A percentile compares a stretch with the other conserved stretches of the same genome.
Evolutionary conservation across 1,140 invertebrate species (phyloP).

Genomic region (Camponotus floridanus): DNA sequence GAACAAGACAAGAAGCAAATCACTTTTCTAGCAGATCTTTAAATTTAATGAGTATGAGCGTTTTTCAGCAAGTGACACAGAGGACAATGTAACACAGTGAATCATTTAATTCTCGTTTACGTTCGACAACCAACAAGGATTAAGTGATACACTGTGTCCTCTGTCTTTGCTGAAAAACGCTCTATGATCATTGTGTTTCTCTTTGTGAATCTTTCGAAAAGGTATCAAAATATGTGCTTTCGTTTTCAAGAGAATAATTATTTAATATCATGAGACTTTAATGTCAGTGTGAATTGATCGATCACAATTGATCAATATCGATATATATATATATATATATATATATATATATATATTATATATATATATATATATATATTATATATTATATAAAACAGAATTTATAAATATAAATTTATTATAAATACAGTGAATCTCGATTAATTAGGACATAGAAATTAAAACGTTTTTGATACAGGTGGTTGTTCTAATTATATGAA

Average conservation of each 20-base stretch:
- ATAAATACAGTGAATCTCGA: neutral
- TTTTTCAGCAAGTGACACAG: too few species aligned
- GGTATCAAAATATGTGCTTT: too few species aligned
- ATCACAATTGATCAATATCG: neutral
- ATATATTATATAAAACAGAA: neutral
- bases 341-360: neutral
- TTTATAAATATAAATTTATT: neutral
- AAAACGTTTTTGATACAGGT: neutral
- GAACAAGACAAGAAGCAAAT: neutral
- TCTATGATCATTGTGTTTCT: neutral
- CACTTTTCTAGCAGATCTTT: neutral
- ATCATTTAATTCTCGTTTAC: too few species aligned
- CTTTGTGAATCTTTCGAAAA: neutral
- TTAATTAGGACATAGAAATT: neutral
- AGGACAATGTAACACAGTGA: too few species aligned
- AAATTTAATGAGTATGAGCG: neutral
- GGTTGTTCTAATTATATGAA: neutral
- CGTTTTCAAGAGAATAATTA: too few species aligned
- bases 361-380: neutral
- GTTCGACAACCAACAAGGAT: too few species aligned
- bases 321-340: neutral
- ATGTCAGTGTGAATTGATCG: neutral
- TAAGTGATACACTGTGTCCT: too few species aligned
- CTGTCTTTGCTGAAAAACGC: too few species aligned
- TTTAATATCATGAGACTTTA: too few species aligned